phyloP scores from a whole-genome alignment of 1,140 invertebrate genomes.

The Agrilus planipennis region DNA sequence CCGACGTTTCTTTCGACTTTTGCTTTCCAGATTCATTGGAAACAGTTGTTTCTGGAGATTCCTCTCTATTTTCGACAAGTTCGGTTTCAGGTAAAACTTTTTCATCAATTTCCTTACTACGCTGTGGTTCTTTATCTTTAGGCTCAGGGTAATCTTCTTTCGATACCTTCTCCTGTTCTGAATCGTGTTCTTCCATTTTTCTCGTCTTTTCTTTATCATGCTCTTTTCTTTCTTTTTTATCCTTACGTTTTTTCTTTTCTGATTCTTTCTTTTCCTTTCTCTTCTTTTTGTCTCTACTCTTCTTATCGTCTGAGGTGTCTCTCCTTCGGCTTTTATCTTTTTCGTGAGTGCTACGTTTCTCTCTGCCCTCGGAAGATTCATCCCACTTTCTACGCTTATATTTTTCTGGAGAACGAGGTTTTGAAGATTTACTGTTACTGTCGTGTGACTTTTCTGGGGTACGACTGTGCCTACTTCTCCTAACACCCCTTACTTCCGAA shows the following conservation, averaged over 20 bases:
- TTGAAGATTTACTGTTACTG: conserved; percentile 7
- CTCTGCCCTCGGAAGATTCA: conserved; percentile 8
- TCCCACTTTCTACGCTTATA: conserved; percentile 11
- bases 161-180: conserved; percentile 35
- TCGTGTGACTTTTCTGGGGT: no score
- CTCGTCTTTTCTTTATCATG: conserved; percentile 28
- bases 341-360: conserved; percentile 33
- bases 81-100: no score
- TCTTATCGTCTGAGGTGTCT: conserved; percentile 35
- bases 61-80: conserved; percentile 34
- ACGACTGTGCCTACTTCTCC: no score
- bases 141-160: conserved; percentile 36
- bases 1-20: neutral
- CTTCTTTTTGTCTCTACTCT: conserved; percentile 42
- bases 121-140: conserved; percentile 37
- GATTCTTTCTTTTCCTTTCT: conserved; percentile 42
- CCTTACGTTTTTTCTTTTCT: conserved; percentile 40
- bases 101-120: conserved; percentile 36
- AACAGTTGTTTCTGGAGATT: no score
- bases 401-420: conserved; percentile 19
- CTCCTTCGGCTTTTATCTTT: conserved; percentile 35
- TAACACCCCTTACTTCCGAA: no score
- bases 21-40: conserved; percentile 7
- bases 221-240: conserved; percentile 38
- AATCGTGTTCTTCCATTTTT: conserved; percentile 33